Base-by-base conservation (phyloP, 2,113 vertebrate species). In the Cyprinodon tularosa region DNA sequence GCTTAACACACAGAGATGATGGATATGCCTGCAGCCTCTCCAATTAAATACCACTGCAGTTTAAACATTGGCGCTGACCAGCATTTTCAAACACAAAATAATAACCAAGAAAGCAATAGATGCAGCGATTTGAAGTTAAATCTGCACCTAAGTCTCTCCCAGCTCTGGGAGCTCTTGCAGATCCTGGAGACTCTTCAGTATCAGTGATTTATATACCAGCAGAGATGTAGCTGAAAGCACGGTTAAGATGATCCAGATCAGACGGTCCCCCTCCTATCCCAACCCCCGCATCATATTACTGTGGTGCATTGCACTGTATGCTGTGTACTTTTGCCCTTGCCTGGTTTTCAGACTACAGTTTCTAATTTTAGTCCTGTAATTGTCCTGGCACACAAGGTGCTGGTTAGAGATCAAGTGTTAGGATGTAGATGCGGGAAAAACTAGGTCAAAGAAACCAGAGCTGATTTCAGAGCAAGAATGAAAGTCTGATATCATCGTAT, bases 341-440 rank as follows among this genome's bases (percentile, higher is more conserved):
- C 62, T 74, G 42, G 10, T 70, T 74, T 72, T 81, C 64, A 68
- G 45, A 76, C 14, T 5, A 22, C 39, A 0, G 42, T 29, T 75
- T 86, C 87, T 90, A 84, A 84, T 80, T 75, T 79, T 90, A 87
- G 81, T 57, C 0, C 1, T 20, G 12, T n/a, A 38, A 83, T 75
- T 78, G 66, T 81, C 53, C 50, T 53, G 53, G 60, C 72, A 77
- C 81, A 78, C 48, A 15, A 38, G 50, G 59, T 68, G 11, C 64
- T 60, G 48, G 17, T n/a, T 0, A 13, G n/a, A 59, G 61, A 71
- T 78, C 9, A 71, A 74, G 72, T 65, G 66, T 66, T 50, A 2
- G 22, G 39, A 63, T 14, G 20, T 15, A 39, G 15, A 3, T 53
- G n/a, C 47, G 64, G 15, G 47, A 69, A 47, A 60, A 66, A 60